Base-by-base conservation (phyloP, 2,797 vertebrate genomes). In the Heteromormyrus szaboi region DNA sequence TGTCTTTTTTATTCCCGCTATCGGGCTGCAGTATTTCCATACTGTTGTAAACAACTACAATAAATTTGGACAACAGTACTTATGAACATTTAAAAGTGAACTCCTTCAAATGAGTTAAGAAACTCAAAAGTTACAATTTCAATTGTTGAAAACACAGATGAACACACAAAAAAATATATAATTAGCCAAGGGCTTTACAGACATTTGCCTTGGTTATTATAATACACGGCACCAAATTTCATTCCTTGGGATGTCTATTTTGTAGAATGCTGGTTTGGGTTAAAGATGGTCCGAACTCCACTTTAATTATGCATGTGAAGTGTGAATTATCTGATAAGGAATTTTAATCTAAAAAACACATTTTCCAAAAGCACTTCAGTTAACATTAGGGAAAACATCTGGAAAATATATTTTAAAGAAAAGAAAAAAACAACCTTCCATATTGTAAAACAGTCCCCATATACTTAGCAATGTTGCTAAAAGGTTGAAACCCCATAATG, bases 201-300 rank as follows among this genome's bases (percentile, higher is more conserved):
- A 89, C 37, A 41, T 90, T 44, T 65, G 51, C 85, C 88, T 29
- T 79, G 41, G n/a, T 88, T 85, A 85, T 87, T 87, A 88, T 81
- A 19, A 50, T 68, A 68, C 51, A 86, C 91, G 81, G 86, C 81
- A 83, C 89, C 88, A 90, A 79, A 48, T 89, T 89, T 50, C 88
- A 89, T 25, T 86, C 41, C 79, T 88, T 53, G 88, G 44, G 51
- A 56, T 9, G 54, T 89, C 79, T 76, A 86, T 90, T 89, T 90
- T 90, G 90, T 90, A 90, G 88, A 92, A 90, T 89, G 93, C 93
- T 93, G 93, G 91, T 93, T 93, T 88, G 59, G 90, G 91, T 87
- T 25, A 91, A 88, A 91, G 89, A 83, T 41, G 88, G 68, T 89
- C 90, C 1, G 2, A 81, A 46, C 41, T 81, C 19, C 7, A 46